Conservation (phyloP, 2,797 vertebrate genomes). For the Danio tinwini region DNA sequence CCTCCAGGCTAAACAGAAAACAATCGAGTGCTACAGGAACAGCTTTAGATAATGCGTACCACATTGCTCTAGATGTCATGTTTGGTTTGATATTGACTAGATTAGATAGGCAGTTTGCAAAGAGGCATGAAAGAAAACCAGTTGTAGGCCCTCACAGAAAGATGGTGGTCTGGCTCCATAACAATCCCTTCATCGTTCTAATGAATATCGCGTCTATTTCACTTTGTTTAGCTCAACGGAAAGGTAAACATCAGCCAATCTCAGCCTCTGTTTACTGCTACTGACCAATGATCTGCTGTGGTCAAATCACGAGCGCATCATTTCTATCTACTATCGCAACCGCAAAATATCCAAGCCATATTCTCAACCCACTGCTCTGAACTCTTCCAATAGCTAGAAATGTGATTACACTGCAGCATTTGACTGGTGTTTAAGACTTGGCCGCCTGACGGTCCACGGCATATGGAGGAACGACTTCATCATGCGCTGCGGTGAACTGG, state of each 20-base stretch:
- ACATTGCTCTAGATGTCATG: constrained; percentile 16
- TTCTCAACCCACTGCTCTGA: background rate
- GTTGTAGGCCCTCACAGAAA: background rate
- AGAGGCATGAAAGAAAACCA: background rate
- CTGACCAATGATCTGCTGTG: background rate
- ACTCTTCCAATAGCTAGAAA: constrained; percentile 38
- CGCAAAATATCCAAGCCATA: background rate
- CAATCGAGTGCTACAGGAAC: constrained; percentile 6
- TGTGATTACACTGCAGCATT: constrained; percentile 21
- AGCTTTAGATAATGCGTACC: constrained; percentile 14
- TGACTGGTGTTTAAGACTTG: constrained; percentile 27
- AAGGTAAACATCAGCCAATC: constrained; percentile 1
- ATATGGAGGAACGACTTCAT: constrained; percentile 30
- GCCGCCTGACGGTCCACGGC: constrained; percentile 29
- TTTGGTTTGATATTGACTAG: background rate
- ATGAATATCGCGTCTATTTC: background rate
- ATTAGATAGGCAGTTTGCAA: constrained; percentile 13
- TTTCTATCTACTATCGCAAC: background rate
- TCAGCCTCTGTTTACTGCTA: constrained; percentile 33
- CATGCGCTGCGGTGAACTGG: background rate
- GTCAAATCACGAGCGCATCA: constrained; percentile 1
- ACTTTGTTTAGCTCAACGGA: background rate
- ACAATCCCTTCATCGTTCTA: constrained; percentile 5
- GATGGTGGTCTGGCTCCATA: constrained; percentile 1
- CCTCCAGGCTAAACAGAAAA: constrained; percentile 9